phyloP scores from a whole-genome alignment of 92 coral and sea anemone species.

The Phymanthus crucifer region DNA sequence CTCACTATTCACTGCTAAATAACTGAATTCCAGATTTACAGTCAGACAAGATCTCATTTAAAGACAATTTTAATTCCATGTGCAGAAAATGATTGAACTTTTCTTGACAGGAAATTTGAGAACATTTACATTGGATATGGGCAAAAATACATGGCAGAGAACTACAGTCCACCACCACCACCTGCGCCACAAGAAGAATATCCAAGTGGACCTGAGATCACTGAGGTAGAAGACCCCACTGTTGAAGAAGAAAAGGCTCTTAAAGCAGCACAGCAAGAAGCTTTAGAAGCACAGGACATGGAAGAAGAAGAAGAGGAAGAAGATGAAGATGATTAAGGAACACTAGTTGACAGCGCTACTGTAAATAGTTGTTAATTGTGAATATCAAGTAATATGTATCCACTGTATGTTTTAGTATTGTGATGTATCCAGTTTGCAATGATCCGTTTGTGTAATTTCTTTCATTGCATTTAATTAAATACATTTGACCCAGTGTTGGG shows the following conservation, averaged over 20 bases:
- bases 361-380: not conserved
- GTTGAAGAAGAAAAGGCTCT: slow-evolving; percentile 99
- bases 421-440: not conserved
- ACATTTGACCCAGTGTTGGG: not conserved
- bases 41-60: too few species aligned
- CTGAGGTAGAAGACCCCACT: slow-evolving; percentile 95
- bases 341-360: not conserved
- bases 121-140: slow-evolving; percentile 97
- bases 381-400: not conserved
- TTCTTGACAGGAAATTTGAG: slow-evolving; percentile 82
- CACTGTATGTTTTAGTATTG: not conserved
- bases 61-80: too few species aligned
- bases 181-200: slow-evolving; percentile 96
- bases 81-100: not conserved
- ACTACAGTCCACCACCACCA: slow-evolving; percentile 99
- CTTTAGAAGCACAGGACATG: slow-evolving; percentile 82
- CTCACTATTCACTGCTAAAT: not conserved
- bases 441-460: not conserved
- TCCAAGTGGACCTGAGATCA: slow-evolving; percentile 97
- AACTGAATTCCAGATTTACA: too few species aligned
- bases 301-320: slow-evolving; percentile 96
- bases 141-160: slow-evolving; percentile 95
- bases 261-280: slow-evolving; percentile 98
- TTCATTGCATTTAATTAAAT: not conserved
- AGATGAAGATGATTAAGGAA: slow-evolving; percentile 80